Evolutionary conservation across 2,113 vertebrate species (phyloP).

Genomic region (Psephotus haematonotus): DNA sequence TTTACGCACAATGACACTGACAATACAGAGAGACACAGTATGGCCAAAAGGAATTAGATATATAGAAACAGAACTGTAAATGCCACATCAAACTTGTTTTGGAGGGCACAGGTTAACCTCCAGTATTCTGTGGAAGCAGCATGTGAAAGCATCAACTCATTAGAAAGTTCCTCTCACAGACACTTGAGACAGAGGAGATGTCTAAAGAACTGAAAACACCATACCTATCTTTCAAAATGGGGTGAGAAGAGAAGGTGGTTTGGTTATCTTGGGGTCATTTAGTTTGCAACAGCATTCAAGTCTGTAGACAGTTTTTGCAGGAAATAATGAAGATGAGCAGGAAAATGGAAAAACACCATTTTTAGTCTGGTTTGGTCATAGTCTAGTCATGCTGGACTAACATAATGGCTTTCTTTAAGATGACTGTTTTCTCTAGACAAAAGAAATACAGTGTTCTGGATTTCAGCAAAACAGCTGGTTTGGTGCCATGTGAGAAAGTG

Average conservation of each 20-base stretch:
- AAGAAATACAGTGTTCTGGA: constrained; percentile 26
- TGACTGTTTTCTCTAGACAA: constrained; percentile 20
- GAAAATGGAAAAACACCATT: constrained; percentile 39
- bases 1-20: not conserved
- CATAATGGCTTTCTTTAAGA: constrained; percentile 18
- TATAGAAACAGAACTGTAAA: not conserved
- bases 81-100: not conserved
- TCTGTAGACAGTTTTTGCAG: not conserved
- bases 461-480: constrained; percentile 18
- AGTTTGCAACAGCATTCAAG: not conserved
- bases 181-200: not conserved
- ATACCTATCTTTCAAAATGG: not conserved
- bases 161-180: not conserved
- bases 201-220: not conserved
- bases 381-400: constrained; percentile 41
- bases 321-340: constrained; percentile 1
- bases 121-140: not conserved
- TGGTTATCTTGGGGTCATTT: not conserved
- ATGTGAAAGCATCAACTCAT: not conserved
- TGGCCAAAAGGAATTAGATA: not conserved
- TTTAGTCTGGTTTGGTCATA: constrained; percentile 43
- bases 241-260: not conserved
- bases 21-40: not conserved
- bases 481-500: constrained; percentile 37
- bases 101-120: not conserved